Conservation (phyloP, 2,888 invertebrate genomes). For the Pseudanteris insignis region DNA sequence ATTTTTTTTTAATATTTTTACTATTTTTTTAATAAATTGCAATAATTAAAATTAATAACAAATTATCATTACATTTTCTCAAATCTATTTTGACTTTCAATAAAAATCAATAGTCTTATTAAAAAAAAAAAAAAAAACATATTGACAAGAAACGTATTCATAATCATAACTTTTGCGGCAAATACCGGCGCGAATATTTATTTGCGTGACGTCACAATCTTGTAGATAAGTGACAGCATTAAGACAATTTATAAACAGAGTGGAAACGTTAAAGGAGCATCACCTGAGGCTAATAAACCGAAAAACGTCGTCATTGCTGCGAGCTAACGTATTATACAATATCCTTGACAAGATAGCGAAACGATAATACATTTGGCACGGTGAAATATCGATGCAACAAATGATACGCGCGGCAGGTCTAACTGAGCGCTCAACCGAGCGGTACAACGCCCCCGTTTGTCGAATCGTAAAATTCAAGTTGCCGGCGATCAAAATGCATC, state of each 20-base stretch:
- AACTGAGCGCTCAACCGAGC: constrained; percentile 1
- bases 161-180: constrained; percentile 11
- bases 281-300: constrained; percentile 35
- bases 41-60: too few species aligned
- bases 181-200: constrained; percentile 3
- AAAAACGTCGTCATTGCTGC: constrained; percentile 25
- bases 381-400: constrained; percentile 26
- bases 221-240: constrained; percentile 37
- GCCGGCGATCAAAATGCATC: background rate
- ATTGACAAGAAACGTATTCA: background rate
- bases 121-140: background rate
- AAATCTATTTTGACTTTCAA: background rate
- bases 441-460: constrained; percentile 7
- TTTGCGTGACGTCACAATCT: constrained; percentile 16
- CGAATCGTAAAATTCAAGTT: constrained; percentile 1
- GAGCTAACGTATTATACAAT: constrained; percentile 13
- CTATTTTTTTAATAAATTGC: too few species aligned
- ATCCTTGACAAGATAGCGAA: constrained; percentile 14
- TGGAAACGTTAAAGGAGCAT: constrained; percentile 23
- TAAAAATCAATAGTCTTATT: background rate
- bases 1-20: too few species aligned
- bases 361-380: constrained; percentile 21
- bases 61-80: too few species aligned
- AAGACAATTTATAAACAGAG: constrained; percentile 31
- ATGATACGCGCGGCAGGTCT: constrained; percentile 17